phyloP scores from a whole-genome alignment of 2,113 vertebrate genomes.

The Rana temporaria region DNA sequence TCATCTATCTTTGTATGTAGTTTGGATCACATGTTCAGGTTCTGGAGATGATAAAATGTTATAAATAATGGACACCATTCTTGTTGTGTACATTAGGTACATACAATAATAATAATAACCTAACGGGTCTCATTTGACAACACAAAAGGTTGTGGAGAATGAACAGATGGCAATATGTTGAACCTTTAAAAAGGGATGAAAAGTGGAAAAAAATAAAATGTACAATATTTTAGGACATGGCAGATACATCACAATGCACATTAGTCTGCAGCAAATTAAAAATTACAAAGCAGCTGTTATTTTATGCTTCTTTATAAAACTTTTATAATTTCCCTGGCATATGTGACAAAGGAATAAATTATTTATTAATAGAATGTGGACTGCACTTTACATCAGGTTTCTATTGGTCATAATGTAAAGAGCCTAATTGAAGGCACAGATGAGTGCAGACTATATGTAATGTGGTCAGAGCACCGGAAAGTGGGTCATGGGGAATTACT shows the following conservation, averaged over 20 bases:
- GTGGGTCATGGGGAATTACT: neutral
- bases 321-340: neutral
- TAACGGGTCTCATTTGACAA: too few species aligned
- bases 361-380: neutral
- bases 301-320: neutral
- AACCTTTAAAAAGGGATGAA: too few species aligned
- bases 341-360: neutral
- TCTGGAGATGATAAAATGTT: too few species aligned
- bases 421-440: neutral
- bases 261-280: neutral
- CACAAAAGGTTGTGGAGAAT: too few species aligned
- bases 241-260: neutral
- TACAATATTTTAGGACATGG: neutral
- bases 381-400: neutral
- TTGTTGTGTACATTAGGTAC: too few species aligned
- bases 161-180: too few species aligned
- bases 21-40: too few species aligned
- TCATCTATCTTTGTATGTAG: too few species aligned
- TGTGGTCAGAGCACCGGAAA: neutral
- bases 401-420: neutral
- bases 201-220: too few species aligned
- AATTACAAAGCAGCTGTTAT: neutral
- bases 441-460: neutral
- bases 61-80: too few species aligned
- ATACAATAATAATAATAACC: too few species aligned